A percentile compares a stretch with the other conserved stretches of the same genome.
These are phyloP conservation scores for Nemurella pictetii DNA, from an alignment of 2,888 invertebrate species.

Conservation along the genomic window DNA sequence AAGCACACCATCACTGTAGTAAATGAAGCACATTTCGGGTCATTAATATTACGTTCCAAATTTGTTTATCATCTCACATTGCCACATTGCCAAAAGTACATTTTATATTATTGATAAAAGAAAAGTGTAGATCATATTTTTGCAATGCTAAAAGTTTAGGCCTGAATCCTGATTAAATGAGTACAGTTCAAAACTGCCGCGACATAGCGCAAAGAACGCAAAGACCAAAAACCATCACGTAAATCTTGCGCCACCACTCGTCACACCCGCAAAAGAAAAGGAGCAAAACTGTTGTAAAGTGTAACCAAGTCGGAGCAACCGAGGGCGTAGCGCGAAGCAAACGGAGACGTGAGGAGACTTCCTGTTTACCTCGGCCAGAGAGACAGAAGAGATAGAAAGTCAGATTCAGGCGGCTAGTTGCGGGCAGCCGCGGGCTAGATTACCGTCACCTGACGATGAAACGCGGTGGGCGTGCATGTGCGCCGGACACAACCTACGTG, in stretches of 20 bases:
- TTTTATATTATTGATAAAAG: background rate
- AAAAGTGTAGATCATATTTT: too few species aligned
- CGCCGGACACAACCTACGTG: conserved; percentile 36
- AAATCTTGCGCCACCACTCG: background rate
- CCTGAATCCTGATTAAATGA: too few species aligned
- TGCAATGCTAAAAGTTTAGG: too few species aligned
- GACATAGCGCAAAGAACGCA: too few species aligned
- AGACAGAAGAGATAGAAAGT: conserved; percentile 37
- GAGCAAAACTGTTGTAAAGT: conserved; percentile 24
- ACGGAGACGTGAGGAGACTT: conserved; percentile 1
- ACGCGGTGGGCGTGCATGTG: conserved; percentile 35
- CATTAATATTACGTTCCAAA: too few species aligned
- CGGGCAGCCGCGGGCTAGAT: conserved; percentile 38
- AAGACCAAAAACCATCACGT: background rate
- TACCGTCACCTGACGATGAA: conserved; percentile 35
- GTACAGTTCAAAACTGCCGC: too few species aligned
- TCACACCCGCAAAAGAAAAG: conserved; percentile 6
- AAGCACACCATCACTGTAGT: too few species aligned
- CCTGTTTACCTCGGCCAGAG: conserved; percentile 35
- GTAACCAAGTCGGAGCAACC: conserved; percentile 25
- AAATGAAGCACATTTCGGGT: too few species aligned
- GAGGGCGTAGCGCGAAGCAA: conserved; percentile 32
- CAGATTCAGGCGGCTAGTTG: conserved; percentile 43
- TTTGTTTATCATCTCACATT: too few species aligned
- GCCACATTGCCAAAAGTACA: too few species aligned